Percentiles rank a stretch among this genome's conserved stretches.
Conservation (phyloP, 2,113 vertebrate species). For the Axis porcinus region DNA sequence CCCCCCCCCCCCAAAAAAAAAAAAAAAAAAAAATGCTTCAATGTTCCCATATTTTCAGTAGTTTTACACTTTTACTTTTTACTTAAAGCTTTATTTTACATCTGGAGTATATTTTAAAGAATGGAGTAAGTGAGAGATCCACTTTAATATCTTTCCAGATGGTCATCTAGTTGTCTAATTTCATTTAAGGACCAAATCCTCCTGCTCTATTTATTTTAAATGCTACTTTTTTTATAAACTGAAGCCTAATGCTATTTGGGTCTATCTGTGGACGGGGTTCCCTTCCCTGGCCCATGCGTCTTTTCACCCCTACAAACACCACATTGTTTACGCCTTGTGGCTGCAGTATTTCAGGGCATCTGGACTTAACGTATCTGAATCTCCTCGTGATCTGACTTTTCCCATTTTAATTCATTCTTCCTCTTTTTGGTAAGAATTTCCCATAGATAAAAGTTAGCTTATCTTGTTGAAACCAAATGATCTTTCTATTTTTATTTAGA, state of each 20-base stretch:
- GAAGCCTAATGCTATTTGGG: background rate
- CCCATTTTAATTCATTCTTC: background rate
- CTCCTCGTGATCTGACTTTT: background rate
- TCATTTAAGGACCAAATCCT: background rate
- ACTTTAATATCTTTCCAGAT: background rate
- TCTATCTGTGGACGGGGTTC: accelerated
- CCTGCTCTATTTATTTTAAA: background rate
- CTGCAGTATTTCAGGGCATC: background rate
- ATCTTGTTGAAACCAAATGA: background rate
- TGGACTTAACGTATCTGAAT: background rate
- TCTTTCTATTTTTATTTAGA: background rate
- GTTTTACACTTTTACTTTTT: background rate
- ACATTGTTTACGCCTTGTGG: accelerated
- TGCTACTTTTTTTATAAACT: background rate
- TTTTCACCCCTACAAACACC: background rate
- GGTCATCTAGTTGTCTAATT: background rate
- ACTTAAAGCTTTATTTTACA: background rate
- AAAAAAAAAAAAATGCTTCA: background rate
- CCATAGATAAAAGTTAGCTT: background rate
- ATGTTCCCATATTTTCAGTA: background rate
- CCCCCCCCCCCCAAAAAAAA: too few species aligned
- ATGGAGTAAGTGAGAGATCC: background rate
- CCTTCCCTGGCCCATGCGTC: background rate
- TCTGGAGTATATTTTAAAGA: background rate
- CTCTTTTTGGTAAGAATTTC: background rate